Evolutionary conservation across 1,140 invertebrate genomes (phyloP), one percentile per base, ranked within the genome.

Genomic region (Dendroctonus ponderosae): DNA sequence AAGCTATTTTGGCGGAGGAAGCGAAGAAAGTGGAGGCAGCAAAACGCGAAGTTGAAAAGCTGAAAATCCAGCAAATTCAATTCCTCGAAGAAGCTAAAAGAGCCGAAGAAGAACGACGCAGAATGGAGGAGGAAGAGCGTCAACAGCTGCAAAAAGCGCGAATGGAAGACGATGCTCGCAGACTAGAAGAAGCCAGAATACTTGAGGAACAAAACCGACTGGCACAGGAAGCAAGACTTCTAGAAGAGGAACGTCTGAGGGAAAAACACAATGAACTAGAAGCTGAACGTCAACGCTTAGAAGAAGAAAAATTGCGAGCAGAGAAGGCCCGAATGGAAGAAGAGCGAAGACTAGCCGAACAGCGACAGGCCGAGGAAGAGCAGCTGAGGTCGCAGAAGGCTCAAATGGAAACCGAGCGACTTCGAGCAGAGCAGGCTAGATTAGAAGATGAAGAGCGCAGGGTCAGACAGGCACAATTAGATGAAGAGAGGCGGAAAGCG

Each of bases 381-480:
- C 60, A 57, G 39, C 38, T 60, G 48, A 53, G 8, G 11, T 8
- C 26, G 8, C 64, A 64, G 81, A 84, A 66, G 82, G 15, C 82
- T 0, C 77, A 78, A 48, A 78, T 76, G 38, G 80, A 78, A 37
- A 80, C 75, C 69, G 82, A 84, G 75, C 79, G 70, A 62, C 54
- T 56, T 4, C 69, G 63, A 44, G 57, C 64, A 15, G 65, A 72
- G 54, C 59, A 72, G 64, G 53, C 56, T 62, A 62, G 62, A 46
- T 14, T 66, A 56, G 67, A 62, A 43, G 61, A 67, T 38, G 67
- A 66, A 56, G 41, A 43, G 38, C 54, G 51, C n/a, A 62, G 52
- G 54, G 67, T 39, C 3, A 65, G 72, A 57, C 65, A 66, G 46
- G 59, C 71, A 70, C 74, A 66, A 68, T 64, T 71, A 63, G 49